phyloP scores from a whole-genome alignment of 2,113 vertebrate species.

The Forbesichthys agassizii region DNA sequence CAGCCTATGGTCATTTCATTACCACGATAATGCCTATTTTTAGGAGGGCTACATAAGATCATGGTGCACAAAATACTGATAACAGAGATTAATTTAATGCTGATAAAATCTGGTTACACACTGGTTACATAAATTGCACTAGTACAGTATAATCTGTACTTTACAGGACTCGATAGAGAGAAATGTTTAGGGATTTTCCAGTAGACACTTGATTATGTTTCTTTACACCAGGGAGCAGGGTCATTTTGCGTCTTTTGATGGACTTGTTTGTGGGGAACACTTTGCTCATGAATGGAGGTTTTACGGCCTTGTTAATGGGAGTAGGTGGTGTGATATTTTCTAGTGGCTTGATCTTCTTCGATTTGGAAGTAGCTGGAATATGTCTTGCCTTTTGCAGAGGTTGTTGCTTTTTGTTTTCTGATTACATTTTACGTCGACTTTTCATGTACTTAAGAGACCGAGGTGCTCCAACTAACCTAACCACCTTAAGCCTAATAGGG shows the following conservation, averaged over 20 bases:
- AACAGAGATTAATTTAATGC: too few relatives aligned
- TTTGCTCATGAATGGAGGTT: constrained; percentile 5
- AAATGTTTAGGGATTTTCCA: not conserved
- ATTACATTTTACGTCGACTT: constrained; percentile 26
- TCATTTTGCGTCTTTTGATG: constrained; percentile 9
- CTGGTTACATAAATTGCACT: too few relatives aligned
- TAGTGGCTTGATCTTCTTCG: not conserved
- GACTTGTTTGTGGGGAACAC: not conserved
- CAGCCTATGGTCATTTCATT: too few relatives aligned
- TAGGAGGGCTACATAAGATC: too few relatives aligned
- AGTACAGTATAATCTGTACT: too few relatives aligned
- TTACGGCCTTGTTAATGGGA: constrained; percentile 17
- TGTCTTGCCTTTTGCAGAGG: not conserved
- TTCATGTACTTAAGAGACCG: constrained; percentile 42
- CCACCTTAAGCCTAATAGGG: constrained; percentile 84
- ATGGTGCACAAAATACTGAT: too few relatives aligned
- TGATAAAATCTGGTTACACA: too few relatives aligned
- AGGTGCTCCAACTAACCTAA: constrained; percentile 75
- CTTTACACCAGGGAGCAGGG: not conserved
- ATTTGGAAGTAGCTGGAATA: not conserved
- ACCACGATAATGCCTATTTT: too few relatives aligned
- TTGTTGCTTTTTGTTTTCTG: constrained; percentile 28
- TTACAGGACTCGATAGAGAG: not conserved
- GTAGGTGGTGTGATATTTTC: constrained; percentile 4
- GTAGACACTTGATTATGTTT: not conserved